Percentiles rank a stretch among this genome's conserved stretches.
Evolutionary conservation across 2,113 vertebrate genomes (phyloP).

Genomic region (Scolopax mira): DNA sequence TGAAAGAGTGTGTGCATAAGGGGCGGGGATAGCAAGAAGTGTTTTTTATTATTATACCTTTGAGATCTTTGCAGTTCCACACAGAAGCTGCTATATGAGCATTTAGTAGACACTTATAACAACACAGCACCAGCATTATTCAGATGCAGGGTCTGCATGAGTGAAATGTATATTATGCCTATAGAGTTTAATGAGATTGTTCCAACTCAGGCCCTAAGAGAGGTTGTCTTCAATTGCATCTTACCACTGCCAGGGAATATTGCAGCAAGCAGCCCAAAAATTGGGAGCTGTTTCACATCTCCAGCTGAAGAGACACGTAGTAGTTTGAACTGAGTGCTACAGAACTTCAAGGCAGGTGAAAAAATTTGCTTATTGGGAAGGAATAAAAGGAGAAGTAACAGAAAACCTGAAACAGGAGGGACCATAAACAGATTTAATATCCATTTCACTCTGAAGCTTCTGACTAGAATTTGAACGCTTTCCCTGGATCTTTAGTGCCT

Average conservation of each 20-base stretch:
- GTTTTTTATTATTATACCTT: neutral
- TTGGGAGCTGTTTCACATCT: neutral
- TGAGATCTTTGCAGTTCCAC: neutral
- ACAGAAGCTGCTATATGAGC: neutral
- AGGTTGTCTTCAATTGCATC: neutral
- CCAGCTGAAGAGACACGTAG: neutral
- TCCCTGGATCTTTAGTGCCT: neutral
- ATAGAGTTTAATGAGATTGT: neutral
- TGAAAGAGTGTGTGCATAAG: neutral
- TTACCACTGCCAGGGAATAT: neutral
- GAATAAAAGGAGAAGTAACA: neutral
- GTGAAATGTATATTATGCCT: neutral
- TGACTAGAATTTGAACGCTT: neutral
- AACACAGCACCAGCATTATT: neutral
- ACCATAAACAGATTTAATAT: neutral
- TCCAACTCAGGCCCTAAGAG: neutral
- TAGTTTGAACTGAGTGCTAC: neutral
- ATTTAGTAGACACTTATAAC: neutral
- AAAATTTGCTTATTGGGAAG: neutral
- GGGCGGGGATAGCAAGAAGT: neutral
- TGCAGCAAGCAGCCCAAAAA: neutral
- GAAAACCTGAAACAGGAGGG: neutral
- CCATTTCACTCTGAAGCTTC: neutral
- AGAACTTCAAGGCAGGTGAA: neutral
- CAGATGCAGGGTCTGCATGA: neutral